These are phyloP conservation scores for Spongilla lacustris DNA, from an alignment of 37 sponge, comb jelly and placozoan genomes.

Conservation along the genomic window DNA sequence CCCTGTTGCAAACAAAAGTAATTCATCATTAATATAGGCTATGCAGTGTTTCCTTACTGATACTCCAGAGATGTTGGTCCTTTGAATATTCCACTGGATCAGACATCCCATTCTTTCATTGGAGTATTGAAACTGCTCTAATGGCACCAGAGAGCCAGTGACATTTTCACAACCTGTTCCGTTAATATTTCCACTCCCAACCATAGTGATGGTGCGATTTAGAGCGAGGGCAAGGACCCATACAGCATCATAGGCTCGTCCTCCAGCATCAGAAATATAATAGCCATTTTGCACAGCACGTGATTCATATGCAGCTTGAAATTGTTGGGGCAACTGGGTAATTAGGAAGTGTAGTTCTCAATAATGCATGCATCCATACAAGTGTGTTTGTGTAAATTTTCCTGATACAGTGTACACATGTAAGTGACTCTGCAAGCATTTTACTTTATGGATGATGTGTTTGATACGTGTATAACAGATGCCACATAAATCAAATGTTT, in stretches of 20 bases:
- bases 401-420: no score
- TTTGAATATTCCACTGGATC: conserved; percentile 4
- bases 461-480: no score
- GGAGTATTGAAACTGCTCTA: conserved; percentile 35
- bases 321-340: not conserved
- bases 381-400: no score
- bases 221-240: conserved; percentile 54
- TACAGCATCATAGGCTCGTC: conserved; percentile 32
- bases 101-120: conserved; percentile 30
- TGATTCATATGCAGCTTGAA: not conserved
- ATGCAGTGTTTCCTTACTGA: conserved; percentile 14
- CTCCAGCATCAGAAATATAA: not conserved
- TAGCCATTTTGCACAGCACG: not conserved
- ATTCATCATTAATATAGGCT: not conserved
- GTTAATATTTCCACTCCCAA: not conserved
- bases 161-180: not conserved
- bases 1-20: conserved; percentile 1
- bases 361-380: not conserved
- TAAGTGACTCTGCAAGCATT: no score
- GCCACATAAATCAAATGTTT: no score
- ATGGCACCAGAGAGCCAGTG: not conserved
- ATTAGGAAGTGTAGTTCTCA: not conserved
- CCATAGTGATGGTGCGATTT: conserved; percentile 6
- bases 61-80: conserved; percentile 35
- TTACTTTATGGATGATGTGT: no score